phyloP scores from a whole-genome alignment of 2,113 vertebrate genomes.

The Trachemys scripta region DNA sequence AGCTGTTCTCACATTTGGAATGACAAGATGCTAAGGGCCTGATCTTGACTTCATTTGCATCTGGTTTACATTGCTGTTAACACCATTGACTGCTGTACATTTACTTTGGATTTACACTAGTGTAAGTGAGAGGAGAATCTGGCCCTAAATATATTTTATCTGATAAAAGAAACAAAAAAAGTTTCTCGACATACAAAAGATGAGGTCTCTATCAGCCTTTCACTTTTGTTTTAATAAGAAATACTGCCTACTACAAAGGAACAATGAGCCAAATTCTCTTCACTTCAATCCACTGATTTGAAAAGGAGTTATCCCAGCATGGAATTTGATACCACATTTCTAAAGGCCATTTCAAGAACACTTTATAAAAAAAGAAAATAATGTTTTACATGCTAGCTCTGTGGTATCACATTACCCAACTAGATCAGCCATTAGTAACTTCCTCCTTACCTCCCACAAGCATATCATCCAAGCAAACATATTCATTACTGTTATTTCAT shows the following conservation, averaged over 20 bases:
- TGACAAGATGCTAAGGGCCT: neutral
- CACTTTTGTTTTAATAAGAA: neutral
- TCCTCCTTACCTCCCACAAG: neutral
- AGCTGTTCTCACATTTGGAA: neutral
- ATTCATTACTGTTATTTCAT: neutral
- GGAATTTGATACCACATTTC: neutral
- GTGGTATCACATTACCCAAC: conserved; percentile 4
- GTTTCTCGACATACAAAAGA: neutral
- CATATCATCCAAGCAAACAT: neutral
- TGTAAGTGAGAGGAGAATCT: neutral
- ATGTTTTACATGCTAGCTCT: neutral
- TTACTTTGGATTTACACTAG: neutral
- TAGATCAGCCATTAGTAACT: neutral
- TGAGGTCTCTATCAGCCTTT: neutral
- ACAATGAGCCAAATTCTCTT: neutral
- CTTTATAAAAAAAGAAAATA: conserved; percentile 10
- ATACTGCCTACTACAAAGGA: neutral
- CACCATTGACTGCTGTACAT: neutral
- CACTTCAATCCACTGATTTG: neutral
- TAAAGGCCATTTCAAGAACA: neutral
- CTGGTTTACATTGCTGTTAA: neutral
- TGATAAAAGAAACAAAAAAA: conserved; percentile 1
- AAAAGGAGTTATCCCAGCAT: neutral
- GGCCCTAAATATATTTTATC: neutral
- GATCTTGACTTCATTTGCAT: neutral